A percentile compares a stretch with the other conserved stretches of the same genome.
phyloP scores from a whole-genome alignment of 2,797 vertebrate species.

The Malurus splendens region DNA sequence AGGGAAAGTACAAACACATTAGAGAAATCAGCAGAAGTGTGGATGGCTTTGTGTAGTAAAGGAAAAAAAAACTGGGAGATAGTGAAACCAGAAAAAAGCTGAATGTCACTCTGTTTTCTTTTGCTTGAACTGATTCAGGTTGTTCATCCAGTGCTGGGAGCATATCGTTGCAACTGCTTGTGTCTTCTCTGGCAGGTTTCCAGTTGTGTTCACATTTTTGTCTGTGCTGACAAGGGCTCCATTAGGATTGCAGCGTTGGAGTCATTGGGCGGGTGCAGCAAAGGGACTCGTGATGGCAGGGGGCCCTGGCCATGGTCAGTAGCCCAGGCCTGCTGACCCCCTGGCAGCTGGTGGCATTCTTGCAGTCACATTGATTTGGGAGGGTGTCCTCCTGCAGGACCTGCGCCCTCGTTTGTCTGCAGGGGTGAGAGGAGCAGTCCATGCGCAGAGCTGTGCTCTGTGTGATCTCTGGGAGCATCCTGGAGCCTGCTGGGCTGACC shows the following conservation, averaged over 20 bases:
- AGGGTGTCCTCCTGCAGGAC: background rate
- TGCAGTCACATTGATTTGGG: accelerated
- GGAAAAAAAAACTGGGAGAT: background rate
- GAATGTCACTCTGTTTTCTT: background rate
- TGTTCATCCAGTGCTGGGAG: background rate
- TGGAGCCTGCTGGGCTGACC: background rate
- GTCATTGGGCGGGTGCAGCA: accelerated
- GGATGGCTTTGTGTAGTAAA: background rate
- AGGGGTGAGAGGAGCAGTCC: background rate
- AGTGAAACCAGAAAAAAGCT: background rate
- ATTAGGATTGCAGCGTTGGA: accelerated
- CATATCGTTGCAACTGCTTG: background rate
- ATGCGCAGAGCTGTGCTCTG: background rate
- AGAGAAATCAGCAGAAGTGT: background rate
- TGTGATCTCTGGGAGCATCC: background rate
- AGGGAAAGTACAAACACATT: background rate
- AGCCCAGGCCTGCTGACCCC: accelerated
- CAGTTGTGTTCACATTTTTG: background rate
- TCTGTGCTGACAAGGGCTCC: background rate
- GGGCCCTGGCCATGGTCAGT: background rate
- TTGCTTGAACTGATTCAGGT: background rate
- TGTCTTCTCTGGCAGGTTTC: background rate
- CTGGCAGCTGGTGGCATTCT: background rate
- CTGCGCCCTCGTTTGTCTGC: accelerated
- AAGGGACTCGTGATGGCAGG: accelerated